phyloP scores from a whole-genome alignment of 2,113 vertebrate species.

The Willisornis vidua region DNA sequence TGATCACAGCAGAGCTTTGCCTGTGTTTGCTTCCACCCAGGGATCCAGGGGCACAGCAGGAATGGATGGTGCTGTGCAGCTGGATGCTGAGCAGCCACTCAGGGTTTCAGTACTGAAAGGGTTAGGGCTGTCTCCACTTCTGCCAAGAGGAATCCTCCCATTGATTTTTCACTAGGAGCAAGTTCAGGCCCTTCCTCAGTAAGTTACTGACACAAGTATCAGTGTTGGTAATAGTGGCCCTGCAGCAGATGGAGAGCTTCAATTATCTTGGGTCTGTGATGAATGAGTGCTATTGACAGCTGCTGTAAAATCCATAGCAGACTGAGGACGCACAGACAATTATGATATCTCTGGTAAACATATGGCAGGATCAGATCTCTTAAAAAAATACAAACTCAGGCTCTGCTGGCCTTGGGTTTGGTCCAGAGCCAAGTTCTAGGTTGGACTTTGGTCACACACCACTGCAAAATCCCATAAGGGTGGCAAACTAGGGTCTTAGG shows the following conservation, averaged over 20 bases:
- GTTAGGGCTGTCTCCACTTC: background rate
- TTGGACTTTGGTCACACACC: background rate
- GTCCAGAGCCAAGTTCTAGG: constrained; percentile 39
- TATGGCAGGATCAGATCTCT: constrained; percentile 43
- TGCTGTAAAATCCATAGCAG: constrained; percentile 71
- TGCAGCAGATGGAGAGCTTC: constrained; percentile 67
- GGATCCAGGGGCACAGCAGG: accelerated
- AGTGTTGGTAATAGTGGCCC: constrained; percentile 51
- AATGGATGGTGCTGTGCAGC: accelerated
- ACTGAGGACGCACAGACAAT: constrained; percentile 59
- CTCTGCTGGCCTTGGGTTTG: constrained; percentile 8
- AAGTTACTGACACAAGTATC: constrained; percentile 67
- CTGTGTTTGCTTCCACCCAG: background rate
- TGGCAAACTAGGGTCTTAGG: background rate
- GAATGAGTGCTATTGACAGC: constrained; percentile 65
- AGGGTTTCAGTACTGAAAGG: constrained; percentile 33
- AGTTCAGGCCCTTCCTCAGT: constrained; percentile 56
- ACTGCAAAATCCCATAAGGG: background rate
- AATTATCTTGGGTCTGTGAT: constrained; percentile 62
- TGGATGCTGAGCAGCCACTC: background rate
- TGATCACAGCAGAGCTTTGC: background rate
- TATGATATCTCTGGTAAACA: constrained; percentile 61
- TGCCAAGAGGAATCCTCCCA: constrained; percentile 20
- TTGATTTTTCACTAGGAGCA: constrained; percentile 47
- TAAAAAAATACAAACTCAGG: background rate